phyloP scores from a whole-genome alignment of 2,888 invertebrate genomes.

The Drosophila diplacantha region DNA sequence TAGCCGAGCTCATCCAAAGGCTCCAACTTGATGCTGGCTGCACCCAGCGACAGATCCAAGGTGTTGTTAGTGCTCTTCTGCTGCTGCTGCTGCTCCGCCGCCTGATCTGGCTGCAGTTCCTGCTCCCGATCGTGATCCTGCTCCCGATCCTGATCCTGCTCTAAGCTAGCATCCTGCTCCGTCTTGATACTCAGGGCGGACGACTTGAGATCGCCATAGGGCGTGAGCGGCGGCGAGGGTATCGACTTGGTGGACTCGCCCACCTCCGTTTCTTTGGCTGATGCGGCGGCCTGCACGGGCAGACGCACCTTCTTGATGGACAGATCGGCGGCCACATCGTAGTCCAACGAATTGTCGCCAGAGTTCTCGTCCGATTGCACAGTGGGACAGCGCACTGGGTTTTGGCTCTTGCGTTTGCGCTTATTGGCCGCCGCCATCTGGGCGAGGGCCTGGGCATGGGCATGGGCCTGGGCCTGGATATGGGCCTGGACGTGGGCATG shows the following conservation, averaged over 20 bases:
- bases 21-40: slow-evolving; percentile 57
- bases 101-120: neutral
- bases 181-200: slow-evolving; percentile 41
- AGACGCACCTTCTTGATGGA: slow-evolving; percentile 68
- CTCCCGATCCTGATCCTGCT: neutral
- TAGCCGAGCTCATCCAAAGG: slow-evolving; percentile 52
- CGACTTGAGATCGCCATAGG: slow-evolving; percentile 47
- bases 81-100: neutral
- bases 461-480: slow-evolving; percentile 74
- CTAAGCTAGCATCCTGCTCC: slow-evolving; percentile 34
- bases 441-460: slow-evolving; percentile 76
- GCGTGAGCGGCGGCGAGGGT: slow-evolving; percentile 76
- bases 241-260: slow-evolving; percentile 75
- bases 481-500: slow-evolving; percentile 51
- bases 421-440: slow-evolving; percentile 81
- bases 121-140: neutral
- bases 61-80: slow-evolving; percentile 20
- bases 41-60: slow-evolving; percentile 43
- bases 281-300: slow-evolving; percentile 12
- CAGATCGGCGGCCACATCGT: slow-evolving; percentile 74
- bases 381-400: slow-evolving; percentile 91
- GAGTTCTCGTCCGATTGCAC: slow-evolving; percentile 75
- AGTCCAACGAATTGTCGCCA: slow-evolving; percentile 76
- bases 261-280: slow-evolving; percentile 57
- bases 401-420: slow-evolving; percentile 91